Evolutionary conservation across 2,888 invertebrate genomes (phyloP).

Genomic region (Tipula vernalis): DNA sequence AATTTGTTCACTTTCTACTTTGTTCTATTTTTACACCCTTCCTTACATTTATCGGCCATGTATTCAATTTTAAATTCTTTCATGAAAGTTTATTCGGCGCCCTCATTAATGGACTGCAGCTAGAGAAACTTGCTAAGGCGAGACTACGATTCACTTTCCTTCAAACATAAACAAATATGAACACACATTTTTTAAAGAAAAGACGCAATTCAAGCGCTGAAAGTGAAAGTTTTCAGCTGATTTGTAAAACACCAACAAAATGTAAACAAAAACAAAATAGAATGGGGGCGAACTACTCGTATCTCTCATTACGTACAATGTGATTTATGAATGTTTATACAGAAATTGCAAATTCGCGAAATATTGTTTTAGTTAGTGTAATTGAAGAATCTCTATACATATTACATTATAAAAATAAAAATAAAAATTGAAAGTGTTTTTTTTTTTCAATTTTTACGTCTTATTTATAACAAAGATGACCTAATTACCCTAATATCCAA

Average conservation of each 20-base stretch:
- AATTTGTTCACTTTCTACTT: too few species aligned
- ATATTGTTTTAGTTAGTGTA: background rate
- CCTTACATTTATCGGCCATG: too few species aligned
- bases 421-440: background rate
- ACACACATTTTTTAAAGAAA: background rate
- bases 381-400: background rate
- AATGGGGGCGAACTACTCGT: background rate
- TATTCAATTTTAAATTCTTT: too few species aligned
- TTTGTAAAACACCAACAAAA: background rate
- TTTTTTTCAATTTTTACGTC: background rate
- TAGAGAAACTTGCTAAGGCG: too few species aligned
- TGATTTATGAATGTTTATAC: background rate
- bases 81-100: too few species aligned
- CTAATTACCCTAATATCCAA: background rate
- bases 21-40: too few species aligned
- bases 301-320: background rate
- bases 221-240: background rate
- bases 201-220: background rate
- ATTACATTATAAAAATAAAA: background rate
- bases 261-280: background rate
- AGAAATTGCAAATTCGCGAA: background rate
- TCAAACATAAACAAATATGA: background rate
- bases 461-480: background rate
- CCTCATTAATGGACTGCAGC: background rate
- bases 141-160: too few species aligned